Evolutionary conservation across 1,140 invertebrate genomes (phyloP).

Genomic region (Solenopsis invicta): DNA sequence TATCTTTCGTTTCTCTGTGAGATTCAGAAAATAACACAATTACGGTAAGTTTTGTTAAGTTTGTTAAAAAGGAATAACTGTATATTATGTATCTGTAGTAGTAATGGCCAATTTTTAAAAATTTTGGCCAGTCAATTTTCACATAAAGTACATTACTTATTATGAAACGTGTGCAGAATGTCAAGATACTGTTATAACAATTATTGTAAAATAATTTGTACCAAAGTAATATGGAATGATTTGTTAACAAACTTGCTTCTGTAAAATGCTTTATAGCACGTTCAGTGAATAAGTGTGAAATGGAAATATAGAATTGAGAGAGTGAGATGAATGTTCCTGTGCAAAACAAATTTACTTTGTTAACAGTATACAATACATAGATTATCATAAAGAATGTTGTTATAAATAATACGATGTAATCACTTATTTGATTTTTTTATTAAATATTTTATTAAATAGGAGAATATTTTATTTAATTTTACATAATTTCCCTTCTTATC

Average conservation of each 20-base stretch:
- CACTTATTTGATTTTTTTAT: conserved; percentile 66
- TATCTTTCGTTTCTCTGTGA: conserved; percentile 1
- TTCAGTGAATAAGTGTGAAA: conserved; percentile 55
- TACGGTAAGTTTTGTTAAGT: neutral
- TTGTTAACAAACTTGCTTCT: conserved; percentile 44
- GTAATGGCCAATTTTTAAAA: conserved; percentile 16
- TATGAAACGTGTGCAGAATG: neutral
- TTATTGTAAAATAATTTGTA: conserved; percentile 49
- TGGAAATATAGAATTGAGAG: conserved; percentile 50
- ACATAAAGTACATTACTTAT: conserved; percentile 15
- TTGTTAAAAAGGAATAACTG: neutral
- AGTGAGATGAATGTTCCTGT: conserved; percentile 56
- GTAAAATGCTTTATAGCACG: conserved; percentile 37
- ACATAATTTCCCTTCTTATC: neutral
- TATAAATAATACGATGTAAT: conserved; percentile 32
- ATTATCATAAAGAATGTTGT: conserved; percentile 61
- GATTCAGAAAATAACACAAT: neutral
- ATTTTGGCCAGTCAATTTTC: neutral
- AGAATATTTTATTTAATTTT: conserved; percentile 5
- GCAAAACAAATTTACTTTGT: conserved; percentile 59
- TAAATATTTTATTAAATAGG: neutral
- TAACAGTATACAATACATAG: conserved; percentile 57
- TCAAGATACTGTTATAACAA: conserved; percentile 13
- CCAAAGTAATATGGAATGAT: conserved; percentile 34
- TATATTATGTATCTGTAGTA: conserved; percentile 14